phyloP scores from a whole-genome alignment of 2,113 vertebrate species.

The Haplochromis vanheusdeni region DNA sequence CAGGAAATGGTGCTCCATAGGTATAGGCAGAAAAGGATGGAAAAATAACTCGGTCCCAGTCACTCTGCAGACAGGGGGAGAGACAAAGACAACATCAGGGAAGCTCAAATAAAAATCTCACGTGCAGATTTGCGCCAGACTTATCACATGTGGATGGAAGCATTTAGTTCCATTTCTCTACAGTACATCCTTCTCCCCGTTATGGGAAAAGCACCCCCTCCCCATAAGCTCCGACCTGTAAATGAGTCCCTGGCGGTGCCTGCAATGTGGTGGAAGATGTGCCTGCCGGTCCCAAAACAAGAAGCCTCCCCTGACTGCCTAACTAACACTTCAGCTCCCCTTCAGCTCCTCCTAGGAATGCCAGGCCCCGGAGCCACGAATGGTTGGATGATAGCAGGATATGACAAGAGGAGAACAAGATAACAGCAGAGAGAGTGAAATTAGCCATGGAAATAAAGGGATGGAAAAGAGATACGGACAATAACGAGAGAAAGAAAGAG shows the following conservation, averaged over 20 bases:
- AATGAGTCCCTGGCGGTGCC: constrained; percentile 28
- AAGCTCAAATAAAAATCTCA: not conserved
- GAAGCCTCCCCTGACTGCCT: not conserved
- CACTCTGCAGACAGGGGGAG: constrained; percentile 4
- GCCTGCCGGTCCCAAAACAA: constrained; percentile 29
- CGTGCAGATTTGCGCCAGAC: not conserved
- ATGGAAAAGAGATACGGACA: not conserved
- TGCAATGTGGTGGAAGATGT: constrained; percentile 26
- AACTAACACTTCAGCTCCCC: not conserved
- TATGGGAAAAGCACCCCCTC: constrained; percentile 1
- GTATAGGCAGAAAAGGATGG: constrained; percentile 29
- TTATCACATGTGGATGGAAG: not conserved
- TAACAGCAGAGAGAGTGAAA: not conserved
- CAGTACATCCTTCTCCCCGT: not conserved
- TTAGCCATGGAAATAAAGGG: not conserved
- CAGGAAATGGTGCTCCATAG: constrained; percentile 64
- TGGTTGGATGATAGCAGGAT: not conserved
- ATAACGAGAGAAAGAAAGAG: not conserved
- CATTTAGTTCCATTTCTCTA: not conserved
- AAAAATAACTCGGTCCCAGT: constrained; percentile 1
- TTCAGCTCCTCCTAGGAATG: too few relatives aligned
- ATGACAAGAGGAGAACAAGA: not conserved
- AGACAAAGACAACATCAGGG: constrained; percentile 17
- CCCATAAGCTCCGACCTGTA: constrained; percentile 26
- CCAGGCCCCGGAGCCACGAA: not conserved